Base-by-base conservation (phyloP, 1,140 invertebrate genomes). In the Druon quercuslanigerum region DNA sequence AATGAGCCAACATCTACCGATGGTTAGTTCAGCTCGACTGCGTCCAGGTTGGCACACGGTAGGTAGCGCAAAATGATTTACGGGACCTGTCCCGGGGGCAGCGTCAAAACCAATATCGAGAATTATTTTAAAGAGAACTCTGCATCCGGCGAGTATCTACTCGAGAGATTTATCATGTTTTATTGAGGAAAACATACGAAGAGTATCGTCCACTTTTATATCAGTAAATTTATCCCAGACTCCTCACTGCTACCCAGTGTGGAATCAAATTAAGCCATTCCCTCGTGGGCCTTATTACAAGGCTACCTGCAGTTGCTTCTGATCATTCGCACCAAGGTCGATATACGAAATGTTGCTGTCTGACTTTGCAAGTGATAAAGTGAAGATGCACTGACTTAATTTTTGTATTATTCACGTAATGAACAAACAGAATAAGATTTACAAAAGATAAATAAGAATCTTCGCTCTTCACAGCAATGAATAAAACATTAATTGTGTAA, bases 31-130 rank as follows among this genome's bases (percentile, higher is more conserved):
- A 80, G 71, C 76, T 57, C 51, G 79, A 52, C 25, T 72, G 46
- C 57, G 51, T 20, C 75, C 76, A 74, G 74, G 77, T 75, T 79
- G 9, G 79, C 76, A 76, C 76, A 79, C 80, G 76, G 76, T 81
- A 80, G 72, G 83, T 79, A 76, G 78, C 54, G 74, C 57, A 75
- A 77, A 73, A 82, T 85, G 84, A 83, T 85, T 85, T 83, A 85
- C 80, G 78, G 74, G 71, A 12, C 52, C 74, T 80, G 72, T 74
- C 79, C 79, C 71, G 73, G 52, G 78, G 81, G 80, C 78, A 80
- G 81, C 83, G 81, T 84, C 84, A 84, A 83, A 84, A 83, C 82
- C 84, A 85, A 85, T 84, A 85, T 79, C 78, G 60, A 50, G 74
- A 75, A 84, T 84, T 84, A 83, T 83, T 84, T 83, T 74, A 83